Evolutionary conservation across 2,797 vertebrate genomes (phyloP).

Genomic region (Chaunax sp.): DNA sequence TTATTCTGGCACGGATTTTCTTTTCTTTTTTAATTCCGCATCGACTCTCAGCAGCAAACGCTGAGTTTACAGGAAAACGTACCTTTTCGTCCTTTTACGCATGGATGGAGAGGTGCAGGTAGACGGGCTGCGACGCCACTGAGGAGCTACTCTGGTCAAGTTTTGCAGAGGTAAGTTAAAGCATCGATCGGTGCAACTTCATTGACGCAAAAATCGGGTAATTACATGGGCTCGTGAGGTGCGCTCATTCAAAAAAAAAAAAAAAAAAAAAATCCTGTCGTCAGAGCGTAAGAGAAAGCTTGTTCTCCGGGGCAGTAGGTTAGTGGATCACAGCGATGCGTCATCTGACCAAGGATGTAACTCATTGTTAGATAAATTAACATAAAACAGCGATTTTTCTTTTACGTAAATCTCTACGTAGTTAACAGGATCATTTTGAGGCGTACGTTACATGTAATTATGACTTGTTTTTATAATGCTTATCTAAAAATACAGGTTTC

Average conservation of each 20-base stretch:
- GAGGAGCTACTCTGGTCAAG: conserved; percentile 66
- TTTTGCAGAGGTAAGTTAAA: conserved; percentile 76
- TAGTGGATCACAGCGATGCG: conserved; percentile 58
- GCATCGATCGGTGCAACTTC: conserved; percentile 6
- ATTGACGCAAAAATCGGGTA: not conserved
- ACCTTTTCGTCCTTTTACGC: conserved; percentile 29
- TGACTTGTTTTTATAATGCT: not conserved
- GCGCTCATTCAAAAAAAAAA: conserved; percentile 8
- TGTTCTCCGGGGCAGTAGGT: conserved; percentile 63
- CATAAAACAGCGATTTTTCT: not conserved
- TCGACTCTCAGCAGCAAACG: not conserved
- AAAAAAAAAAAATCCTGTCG: not conserved
- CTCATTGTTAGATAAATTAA: conserved; percentile 10
- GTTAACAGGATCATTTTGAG: not conserved
- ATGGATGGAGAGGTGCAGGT: conserved; percentile 73
- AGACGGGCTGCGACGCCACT: conserved; percentile 55
- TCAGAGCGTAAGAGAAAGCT: not conserved
- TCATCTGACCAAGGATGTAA: conserved; percentile 26
- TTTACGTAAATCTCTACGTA: too few relatives aligned
- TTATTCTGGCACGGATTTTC: conserved; percentile 10
- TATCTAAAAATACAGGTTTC: not conserved
- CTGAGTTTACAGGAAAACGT: not conserved
- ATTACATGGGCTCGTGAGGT: not conserved
- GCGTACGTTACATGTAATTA: too few relatives aligned
- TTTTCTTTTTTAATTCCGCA: not conserved